A percentile compares a stretch with the other conserved stretches of the same genome.
These are phyloP conservation scores for Parnassius smintheus DNA, from an alignment of 2,888 invertebrate genomes.

Conservation along the genomic window DNA sequence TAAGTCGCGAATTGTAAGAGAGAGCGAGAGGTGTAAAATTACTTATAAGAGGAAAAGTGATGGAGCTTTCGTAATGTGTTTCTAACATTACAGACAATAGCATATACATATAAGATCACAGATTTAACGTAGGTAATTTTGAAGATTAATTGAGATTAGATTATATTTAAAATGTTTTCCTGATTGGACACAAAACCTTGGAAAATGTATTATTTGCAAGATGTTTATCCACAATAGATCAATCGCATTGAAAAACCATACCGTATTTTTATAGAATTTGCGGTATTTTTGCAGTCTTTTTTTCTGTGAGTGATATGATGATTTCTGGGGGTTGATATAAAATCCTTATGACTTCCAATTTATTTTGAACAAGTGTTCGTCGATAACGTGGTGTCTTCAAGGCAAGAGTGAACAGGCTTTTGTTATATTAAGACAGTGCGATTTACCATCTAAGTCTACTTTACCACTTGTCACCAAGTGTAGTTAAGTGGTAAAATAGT, in stretches of 20 bases:
- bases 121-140: conserved; percentile 3
- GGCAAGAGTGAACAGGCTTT: too few species aligned
- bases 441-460: too few species aligned
- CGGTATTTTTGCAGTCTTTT: too few species aligned
- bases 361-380: too few species aligned
- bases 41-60: conserved; percentile 9
- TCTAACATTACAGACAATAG: conserved; percentile 13
- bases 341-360: too few species aligned
- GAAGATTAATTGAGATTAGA: conserved; percentile 16
- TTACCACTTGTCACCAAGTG: too few species aligned
- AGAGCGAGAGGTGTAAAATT: conserved; percentile 28
- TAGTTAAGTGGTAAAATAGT: too few species aligned
- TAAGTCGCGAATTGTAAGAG: conserved; percentile 34
- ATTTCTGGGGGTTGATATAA: too few species aligned
- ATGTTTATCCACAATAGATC: conserved; percentile 18
- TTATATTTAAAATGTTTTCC: conserved; percentile 12
- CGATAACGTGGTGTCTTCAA: too few species aligned
- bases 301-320: too few species aligned
- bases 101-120: conserved; percentile 3
- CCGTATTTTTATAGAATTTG: too few species aligned
- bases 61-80: conserved; percentile 21
- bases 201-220: conserved; percentile 3
- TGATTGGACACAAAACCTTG: conserved; percentile 11
- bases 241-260: conserved; percentile 1
- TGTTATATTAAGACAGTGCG: too few species aligned